Evolutionary conservation across 1,140 invertebrate species (phyloP), one percentile per base, ranked within the genome.

Genomic region (Macrotrachela quadricornifera): DNA sequence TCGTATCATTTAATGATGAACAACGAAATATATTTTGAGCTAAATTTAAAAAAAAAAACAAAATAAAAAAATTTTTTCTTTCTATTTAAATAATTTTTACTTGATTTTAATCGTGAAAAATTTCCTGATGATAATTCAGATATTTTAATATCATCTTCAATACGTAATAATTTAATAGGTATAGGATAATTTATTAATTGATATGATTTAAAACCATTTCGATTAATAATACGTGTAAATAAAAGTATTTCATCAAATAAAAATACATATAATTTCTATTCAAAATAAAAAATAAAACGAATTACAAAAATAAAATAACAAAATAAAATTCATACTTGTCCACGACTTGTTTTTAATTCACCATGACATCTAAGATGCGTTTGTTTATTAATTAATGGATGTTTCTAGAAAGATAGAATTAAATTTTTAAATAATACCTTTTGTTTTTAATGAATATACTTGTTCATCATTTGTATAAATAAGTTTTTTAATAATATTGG

Each of bases 231-330:
- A 14, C 72, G 64, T 14, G 74, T 72, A 43, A 75, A 52, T 2
- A 67, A 71, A 38, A 74, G 63, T 42, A 72, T 68, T 18, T 70
- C 69, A 56, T 76, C 65, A 57, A 76, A 75, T 37, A 76, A 62
- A 49, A 75, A 75, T 36, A 74, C 69, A 47, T 75, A 62, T 56
- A 74, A 62, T 63, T 76, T 76, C 72, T 75, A 62, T 30, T 69
- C 67, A 57, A 46, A 21, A 53, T 58, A 51, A 51, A 21, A 37
- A 49, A 46, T 42, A 12, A 46, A n/a, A 46, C 30, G 30, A 12
- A 0, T n/a, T n/a, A n/a, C n/a, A n/a, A n/a, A n/a, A n/a, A n/a
- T n/a, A n/a, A n/a, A n/a, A n/a, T n/a, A n/a, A n/a, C n/a, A n/a
- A n/a, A n/a, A n/a, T n/a, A n/a, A n/a, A n/a, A n/a, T n/a, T 30